phyloP scores from a whole-genome alignment of 2,797 vertebrate species.

The Gymnoscopelus braueri region DNA sequence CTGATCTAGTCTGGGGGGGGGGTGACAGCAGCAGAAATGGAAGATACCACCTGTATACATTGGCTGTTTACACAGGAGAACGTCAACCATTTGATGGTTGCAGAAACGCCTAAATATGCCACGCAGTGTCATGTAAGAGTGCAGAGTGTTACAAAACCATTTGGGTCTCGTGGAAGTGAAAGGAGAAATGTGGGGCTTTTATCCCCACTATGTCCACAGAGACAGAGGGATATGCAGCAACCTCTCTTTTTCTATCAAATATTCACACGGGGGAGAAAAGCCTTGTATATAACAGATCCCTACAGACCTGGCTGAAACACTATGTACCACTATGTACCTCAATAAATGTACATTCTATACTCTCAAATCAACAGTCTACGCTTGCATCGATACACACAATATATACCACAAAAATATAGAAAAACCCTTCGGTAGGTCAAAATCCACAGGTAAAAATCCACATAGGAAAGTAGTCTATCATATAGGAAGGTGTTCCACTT shows the following conservation, averaged over 20 bases:
- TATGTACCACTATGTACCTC: constrained; percentile 33
- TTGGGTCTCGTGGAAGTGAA: constrained; percentile 51
- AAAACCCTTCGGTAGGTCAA: too few species aligned
- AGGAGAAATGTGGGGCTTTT: constrained; percentile 64
- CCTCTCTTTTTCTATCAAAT: constrained; percentile 71
- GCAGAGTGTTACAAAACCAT: constrained; percentile 52
- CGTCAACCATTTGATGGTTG: constrained; percentile 43
- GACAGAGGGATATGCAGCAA: constrained; percentile 46
- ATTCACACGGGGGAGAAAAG: constrained; percentile 66
- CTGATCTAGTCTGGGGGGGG: constrained; percentile 1
- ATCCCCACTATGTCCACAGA: constrained; percentile 55
- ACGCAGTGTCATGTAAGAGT: constrained; percentile 35
- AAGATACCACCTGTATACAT: too few species aligned
- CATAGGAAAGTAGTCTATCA: too few species aligned
- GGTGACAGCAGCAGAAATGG: too few species aligned
- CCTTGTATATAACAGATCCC: constrained; percentile 54
- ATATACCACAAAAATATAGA: too few species aligned
- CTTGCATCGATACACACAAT: constrained; percentile 12
- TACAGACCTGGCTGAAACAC: constrained; percentile 40
- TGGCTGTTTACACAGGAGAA: constrained; percentile 19
- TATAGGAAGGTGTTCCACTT: too few species aligned
- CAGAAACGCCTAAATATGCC: constrained; percentile 19
- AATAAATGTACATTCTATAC: constrained; percentile 56
- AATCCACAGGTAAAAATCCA: too few species aligned
- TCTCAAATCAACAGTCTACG: constrained; percentile 42